phyloP scores from a whole-genome alignment of 1,140 invertebrate genomes.

The Wiebesia pumilae region DNA sequence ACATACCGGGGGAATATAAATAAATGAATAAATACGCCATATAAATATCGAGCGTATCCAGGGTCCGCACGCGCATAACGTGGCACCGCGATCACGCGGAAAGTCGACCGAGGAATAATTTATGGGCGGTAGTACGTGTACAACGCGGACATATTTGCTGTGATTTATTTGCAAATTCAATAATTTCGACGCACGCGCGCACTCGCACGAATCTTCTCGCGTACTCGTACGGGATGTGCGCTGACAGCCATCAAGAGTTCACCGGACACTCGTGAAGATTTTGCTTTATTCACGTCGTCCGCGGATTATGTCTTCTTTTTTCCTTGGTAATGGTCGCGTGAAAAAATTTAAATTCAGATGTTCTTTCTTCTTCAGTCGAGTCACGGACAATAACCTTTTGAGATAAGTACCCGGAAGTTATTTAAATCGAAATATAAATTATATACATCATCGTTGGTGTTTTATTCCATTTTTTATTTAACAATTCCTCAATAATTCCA shows the following conservation, averaged over 20 bases:
- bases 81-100: slow-evolving; percentile 19
- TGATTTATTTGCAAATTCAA: slow-evolving; percentile 66
- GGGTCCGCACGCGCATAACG: background rate
- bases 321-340: too few species aligned
- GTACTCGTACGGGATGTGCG: background rate
- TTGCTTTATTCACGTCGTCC: too few species aligned
- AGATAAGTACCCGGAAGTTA: too few species aligned
- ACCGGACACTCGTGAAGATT: background rate
- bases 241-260: background rate
- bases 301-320: too few species aligned
- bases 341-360: too few species aligned
- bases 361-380: too few species aligned
- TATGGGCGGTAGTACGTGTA: slow-evolving; percentile 53
- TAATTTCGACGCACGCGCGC: slow-evolving; percentile 40
- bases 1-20: slow-evolving; percentile 50
- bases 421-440: too few species aligned
- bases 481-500: too few species aligned
- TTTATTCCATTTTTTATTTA: too few species aligned
- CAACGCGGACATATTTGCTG: slow-evolving; percentile 59
- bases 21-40: slow-evolving; percentile 66
- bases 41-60: slow-evolving; percentile 64
- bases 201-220: background rate
- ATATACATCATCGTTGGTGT: too few species aligned
- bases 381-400: too few species aligned
- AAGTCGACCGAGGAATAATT: slow-evolving; percentile 61